Evolutionary conservation across 1,140 invertebrate species (phyloP), one percentile per base, ranked within the genome.

Genomic region (Calliphora vicina): DNA sequence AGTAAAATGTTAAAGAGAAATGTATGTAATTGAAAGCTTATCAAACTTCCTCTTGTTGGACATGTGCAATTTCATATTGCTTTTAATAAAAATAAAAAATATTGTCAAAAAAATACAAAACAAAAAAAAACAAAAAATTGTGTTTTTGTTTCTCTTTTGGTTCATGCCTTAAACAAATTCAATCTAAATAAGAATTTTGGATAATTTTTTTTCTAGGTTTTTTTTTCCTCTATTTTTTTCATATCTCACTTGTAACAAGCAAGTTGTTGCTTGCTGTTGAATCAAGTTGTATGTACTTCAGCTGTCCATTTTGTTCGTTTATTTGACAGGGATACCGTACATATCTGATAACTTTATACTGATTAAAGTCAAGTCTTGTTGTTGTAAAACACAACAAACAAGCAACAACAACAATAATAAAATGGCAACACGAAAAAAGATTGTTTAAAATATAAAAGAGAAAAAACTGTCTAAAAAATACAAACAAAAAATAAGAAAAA

Each of bases 281-380:
- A 42, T 76, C 29, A 76, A 76, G 27, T 76, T 76, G 73, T 76
- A n/a, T 76, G 20, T 35, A 76, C 73, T 76, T 80, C 43, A 80
- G 43, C 43, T 80, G 78, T 80, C 78, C 78, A 80, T 80, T 80
- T 61, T 29, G 43, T 50, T 80, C 78, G 78, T 80, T 80, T 80
- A 80, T 80, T 80, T 80, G 78, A 80, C 78, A 45, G 78, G 43
- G 42, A 57, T 57, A 61, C 78, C 26, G 42, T 80, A 61, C 78
- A 80, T 80, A 80, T 80, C 78, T 80, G 78, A 80, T 80, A 80
- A 80, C 27, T 57, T 80, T 80, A 61, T 80, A 26, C 43, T 80
- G 78, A 80, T 80, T 80, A 50, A 80, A 23, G 43, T 26, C 42
- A 80, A 80, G 10, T 29, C 71, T 73, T 20, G 71, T 27, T 27